Percentiles rank a stretch among this genome's conserved stretches.
Conservation (phyloP, 2,113 vertebrate genomes). For the Chaetodon auriga region DNA sequence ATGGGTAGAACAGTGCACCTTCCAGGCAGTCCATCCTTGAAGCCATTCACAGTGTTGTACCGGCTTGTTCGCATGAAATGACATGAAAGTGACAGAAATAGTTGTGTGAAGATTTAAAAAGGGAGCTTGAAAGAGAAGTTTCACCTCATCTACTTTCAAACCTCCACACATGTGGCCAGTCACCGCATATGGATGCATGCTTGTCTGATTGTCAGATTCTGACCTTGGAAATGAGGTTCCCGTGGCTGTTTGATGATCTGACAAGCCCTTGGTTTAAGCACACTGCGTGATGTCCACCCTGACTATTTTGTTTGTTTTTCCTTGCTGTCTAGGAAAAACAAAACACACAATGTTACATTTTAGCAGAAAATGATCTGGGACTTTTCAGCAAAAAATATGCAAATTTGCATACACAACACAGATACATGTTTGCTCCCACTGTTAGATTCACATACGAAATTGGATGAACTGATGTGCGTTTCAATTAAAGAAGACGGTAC, state of each 20-base stretch:
- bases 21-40: not conserved
- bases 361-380: not conserved
- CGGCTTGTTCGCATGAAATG: not conserved
- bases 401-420: not conserved
- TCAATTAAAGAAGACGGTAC: not conserved
- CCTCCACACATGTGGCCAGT: not conserved
- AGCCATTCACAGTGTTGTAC: not conserved
- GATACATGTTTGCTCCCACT: no score
- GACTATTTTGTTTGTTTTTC: not conserved
- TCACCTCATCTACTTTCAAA: not conserved
- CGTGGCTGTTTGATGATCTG: not conserved
- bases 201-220: not conserved
- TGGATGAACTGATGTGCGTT: not conserved
- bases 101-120: not conserved
- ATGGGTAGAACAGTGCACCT: not conserved
- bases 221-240: not conserved
- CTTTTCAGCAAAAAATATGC: not conserved
- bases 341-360: not conserved
- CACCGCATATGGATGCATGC: not conserved
- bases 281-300: not conserved
- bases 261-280: not conserved
- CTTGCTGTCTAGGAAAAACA: not conserved
- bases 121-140: not conserved
- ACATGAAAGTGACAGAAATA: not conserved
- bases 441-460: not conserved